These are phyloP conservation scores for Pteronura brasiliensis DNA, from an alignment of 2,113 vertebrate genomes.

Conservation along the genomic window DNA sequence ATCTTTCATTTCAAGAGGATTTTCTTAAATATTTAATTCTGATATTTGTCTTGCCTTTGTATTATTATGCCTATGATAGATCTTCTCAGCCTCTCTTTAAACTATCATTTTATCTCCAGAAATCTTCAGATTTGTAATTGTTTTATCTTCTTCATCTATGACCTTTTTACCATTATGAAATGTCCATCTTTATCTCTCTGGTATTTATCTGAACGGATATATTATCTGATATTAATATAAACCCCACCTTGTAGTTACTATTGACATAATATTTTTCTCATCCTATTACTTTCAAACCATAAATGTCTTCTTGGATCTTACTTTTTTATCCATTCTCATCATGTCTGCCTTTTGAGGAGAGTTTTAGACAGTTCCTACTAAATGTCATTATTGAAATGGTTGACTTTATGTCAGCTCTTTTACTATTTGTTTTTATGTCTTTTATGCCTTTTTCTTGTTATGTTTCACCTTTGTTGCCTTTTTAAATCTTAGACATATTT, in stretches of 20 bases:
- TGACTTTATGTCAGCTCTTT: neutral
- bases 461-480: neutral
- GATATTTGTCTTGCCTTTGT: neutral
- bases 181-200: neutral
- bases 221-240: neutral
- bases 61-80: neutral
- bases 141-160: neutral
- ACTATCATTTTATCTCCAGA: neutral
- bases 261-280: neutral
- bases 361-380: neutral
- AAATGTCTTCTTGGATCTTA: neutral
- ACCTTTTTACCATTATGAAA: neutral
- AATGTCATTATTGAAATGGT: neutral
- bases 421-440: neutral
- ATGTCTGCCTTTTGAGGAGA: neutral
- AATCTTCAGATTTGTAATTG: neutral
- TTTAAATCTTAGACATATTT: neutral
- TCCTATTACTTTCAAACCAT: neutral
- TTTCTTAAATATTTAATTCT: neutral
- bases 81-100: neutral
- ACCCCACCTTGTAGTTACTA: neutral
- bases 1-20: neutral
- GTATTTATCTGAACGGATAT: neutral
- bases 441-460: neutral
- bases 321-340: neutral